Evolutionary conservation across 2,888 invertebrate species (phyloP), one percentile per base, ranked within the genome.

Genomic region (Mesoligia furuncula): DNA sequence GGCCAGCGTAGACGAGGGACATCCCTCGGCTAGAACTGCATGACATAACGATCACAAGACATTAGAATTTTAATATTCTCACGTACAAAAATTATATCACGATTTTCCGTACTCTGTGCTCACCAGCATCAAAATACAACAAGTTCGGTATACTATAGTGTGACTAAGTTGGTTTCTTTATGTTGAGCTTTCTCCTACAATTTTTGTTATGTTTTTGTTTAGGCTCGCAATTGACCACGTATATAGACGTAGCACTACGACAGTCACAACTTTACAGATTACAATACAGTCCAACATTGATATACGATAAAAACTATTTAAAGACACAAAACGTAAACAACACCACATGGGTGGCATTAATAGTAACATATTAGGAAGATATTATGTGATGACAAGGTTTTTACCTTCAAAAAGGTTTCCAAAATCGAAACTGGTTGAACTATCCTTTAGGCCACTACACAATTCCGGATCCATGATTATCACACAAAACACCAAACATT

Each of bases 391-490:
- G 66, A 70, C 65, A 31, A 11, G 13, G 36, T 39, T 57, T 48
- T 62, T 79, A 81, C 80, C 85, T 65, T 80, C 64, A 70, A 80
- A 85, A 66, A 61, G 65, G 9, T 54, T 73, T 73, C 57, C 81
- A 13, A 62, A 81, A 65, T 85, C 71, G 2, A 54, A 61, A 75
- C 74, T 57, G 13, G 62, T 65, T 48, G 61, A 48, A 62, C 48
- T 68, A 67, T 39, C 76, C 75, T 70, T 24, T n/a, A 72, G 7
- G 13, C 7, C 59, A 64, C 68, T 68, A 9, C n/a, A 75, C 62
- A 80, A 42, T 67, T 59, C 61, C 20, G 31, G 8, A 48, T 80
- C 20, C 65, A 77, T 64, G 17, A 5, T 48, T 66, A 3, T 48
- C 15, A n/a, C 69, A 75, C 61, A 45, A 67, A 61, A 66, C 7